Evolutionary conservation across 1,140 invertebrate species (phyloP).

Genomic region (Cyclargus thomasi): DNA sequence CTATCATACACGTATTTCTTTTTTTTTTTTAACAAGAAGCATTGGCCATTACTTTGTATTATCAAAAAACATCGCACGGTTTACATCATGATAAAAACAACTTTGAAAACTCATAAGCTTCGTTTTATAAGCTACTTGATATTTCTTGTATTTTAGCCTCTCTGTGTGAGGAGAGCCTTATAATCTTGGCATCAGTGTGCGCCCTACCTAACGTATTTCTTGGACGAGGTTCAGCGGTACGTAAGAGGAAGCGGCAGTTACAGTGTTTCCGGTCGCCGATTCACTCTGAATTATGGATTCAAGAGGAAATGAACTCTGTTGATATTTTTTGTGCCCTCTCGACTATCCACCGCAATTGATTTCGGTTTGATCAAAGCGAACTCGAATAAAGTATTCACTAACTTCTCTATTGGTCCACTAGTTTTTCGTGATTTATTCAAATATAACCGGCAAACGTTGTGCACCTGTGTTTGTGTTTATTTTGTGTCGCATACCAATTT

Average conservation of each 20-base stretch:
- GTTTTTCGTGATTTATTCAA: neutral
- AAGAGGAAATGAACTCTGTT: slow-evolving; percentile 40
- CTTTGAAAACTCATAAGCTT: neutral
- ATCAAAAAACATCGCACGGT: neutral
- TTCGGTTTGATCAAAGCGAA: slow-evolving; percentile 14
- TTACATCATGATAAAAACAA: slow-evolving; percentile 26
- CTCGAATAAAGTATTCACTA: slow-evolving; percentile 6
- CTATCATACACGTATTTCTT: no score
- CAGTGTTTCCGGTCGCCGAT: slow-evolving; percentile 51
- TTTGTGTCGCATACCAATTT: no score
- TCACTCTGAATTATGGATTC: slow-evolving; percentile 57
- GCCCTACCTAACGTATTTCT: slow-evolving; percentile 32
- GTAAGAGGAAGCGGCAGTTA: slow-evolving; percentile 56
- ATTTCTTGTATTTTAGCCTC: no score
- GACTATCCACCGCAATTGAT: slow-evolving; percentile 19
- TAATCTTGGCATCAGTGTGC: neutral
- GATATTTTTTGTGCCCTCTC: slow-evolving; percentile 28
- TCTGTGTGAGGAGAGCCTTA: neutral
- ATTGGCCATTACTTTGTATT: neutral
- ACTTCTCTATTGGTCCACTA: neutral
- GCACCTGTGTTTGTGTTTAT: neutral
- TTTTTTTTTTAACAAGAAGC: no score
- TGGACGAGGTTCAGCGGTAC: slow-evolving; percentile 38
- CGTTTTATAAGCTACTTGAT: no score
- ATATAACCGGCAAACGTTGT: neutral